Conservation (phyloP, 2,888 invertebrate species). For the Dinocampus coccinellae region DNA sequence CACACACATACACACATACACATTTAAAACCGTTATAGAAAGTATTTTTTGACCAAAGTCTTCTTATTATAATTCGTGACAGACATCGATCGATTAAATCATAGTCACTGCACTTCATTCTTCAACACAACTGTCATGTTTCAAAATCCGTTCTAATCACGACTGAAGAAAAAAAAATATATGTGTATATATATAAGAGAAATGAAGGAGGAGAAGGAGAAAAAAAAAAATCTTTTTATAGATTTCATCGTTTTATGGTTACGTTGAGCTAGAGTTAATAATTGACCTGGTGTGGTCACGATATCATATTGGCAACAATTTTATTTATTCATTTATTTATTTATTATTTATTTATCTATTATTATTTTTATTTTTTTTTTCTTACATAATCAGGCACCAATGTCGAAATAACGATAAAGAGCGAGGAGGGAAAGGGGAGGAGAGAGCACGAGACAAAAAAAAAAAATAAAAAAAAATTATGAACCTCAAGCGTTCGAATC, state of each 20-base stretch:
- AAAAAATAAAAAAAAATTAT: no score
- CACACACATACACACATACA: not conserved
- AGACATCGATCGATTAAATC: constrained; percentile 5
- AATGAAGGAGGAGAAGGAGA: not conserved
- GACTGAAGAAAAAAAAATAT: not conserved
- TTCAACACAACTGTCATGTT: not conserved
- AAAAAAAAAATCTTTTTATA: not conserved
- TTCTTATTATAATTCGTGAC: constrained; percentile 3
- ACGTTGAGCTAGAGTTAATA: not conserved
- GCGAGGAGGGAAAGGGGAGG: constrained; percentile 36
- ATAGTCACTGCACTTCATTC: not conserved
- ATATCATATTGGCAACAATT: not conserved
- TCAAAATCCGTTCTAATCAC: not conserved
- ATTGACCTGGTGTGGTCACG: not conserved
- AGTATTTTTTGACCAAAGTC: not conserved
- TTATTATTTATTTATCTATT: no score
- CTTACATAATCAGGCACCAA: no score
- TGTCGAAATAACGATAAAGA: not conserved
- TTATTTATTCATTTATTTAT: no score
- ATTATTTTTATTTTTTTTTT: no score
- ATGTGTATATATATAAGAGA: not conserved
- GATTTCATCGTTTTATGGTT: not conserved
- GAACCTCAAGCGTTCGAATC: not conserved
- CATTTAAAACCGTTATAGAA: not conserved
- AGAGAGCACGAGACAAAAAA: no score